Evolutionary conservation across 1,140 invertebrate species (phyloP), one percentile per base, ranked within the genome.

Genomic region (Bombus sylvicola): DNA sequence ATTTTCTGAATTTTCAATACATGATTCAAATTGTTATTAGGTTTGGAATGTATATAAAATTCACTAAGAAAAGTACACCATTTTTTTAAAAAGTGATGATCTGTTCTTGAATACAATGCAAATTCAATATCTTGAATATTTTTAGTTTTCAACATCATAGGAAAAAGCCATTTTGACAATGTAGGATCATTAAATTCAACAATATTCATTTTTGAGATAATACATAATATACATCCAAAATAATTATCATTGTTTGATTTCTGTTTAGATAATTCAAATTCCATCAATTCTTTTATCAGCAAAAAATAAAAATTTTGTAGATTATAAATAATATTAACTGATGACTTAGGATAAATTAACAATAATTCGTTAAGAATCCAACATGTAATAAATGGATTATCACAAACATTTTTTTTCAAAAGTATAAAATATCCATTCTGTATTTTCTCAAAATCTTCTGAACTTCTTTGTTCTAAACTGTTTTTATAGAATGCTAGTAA

Each of bases 311-410:
- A 75, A 87, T 94, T 84, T 90, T 93, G 91, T 25, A 94, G 79
- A 73, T 39, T 64, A 28, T n/a, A 78, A 86, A 90, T 84, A 64
- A 87, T 84, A 77, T 77, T 31, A 57, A 62, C 57, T 64, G 87
- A 91, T 37, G 31, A 39, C 1, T 80, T 78, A 39, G 88, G 86
- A 88, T 87, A 91, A 47, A 87, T 66, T 34, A 86, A 89, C 4
- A 93, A 85, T 76, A 95, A 92, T 86, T 92, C 85, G 75, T 94
- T 91, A n/a, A 94, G 86, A n/a, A 93, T 89, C 91, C 92, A 94
- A 76, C 92, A 93, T 10, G 89, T 77, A 22, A 93, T 69, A 31
- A 81, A 31, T 78, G 92, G 88, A 88, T 88, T 87, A 15, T 69
- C 78, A 39, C 82, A 43, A 57, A 94, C 73, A 88, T 91, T 92